Evolutionary conservation across 2,113 vertebrate species (phyloP).

Genomic region (Nipponia nippon): DNA sequence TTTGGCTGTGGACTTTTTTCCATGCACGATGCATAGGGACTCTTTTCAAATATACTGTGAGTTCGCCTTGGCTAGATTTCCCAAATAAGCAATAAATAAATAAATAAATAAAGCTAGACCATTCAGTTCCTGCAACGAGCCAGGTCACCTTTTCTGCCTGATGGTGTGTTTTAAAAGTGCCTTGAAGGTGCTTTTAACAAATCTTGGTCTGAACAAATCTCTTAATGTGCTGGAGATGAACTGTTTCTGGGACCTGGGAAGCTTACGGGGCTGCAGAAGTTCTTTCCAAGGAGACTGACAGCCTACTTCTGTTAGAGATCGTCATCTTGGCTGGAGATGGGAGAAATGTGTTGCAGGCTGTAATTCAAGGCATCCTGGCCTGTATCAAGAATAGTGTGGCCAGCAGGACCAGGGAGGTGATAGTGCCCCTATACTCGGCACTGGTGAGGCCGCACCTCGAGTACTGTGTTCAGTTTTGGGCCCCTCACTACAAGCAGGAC

Average conservation of each 20-base stretch:
- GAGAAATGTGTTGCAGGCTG: neutral
- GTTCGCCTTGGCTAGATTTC: neutral
- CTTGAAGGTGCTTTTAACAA: neutral
- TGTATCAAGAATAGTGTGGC: too few relatives aligned
- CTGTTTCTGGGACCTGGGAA: neutral
- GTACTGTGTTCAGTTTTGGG: too few relatives aligned
- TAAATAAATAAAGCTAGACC: neutral
- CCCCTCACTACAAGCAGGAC: too few relatives aligned
- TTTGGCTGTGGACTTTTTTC: neutral
- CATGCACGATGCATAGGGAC: neutral
- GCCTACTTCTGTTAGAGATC: neutral
- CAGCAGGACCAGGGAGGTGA: too few relatives aligned
- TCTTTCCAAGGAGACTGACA: neutral
- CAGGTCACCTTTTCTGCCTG: neutral
- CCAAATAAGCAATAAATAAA: neutral
- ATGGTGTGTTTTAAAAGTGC: neutral
- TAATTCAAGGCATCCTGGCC: too few relatives aligned
- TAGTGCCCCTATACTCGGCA: too few relatives aligned
- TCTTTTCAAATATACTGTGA: neutral
- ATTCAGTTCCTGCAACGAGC: neutral
- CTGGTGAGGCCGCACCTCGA: too few relatives aligned
- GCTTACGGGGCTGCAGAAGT: neutral
- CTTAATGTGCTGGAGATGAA: neutral
- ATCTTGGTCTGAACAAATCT: neutral
- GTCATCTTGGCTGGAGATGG: neutral